Percentiles rank a stretch among this genome's conserved stretches.
Conservation (phyloP, 2,888 invertebrate species). For the Meganola albula region DNA sequence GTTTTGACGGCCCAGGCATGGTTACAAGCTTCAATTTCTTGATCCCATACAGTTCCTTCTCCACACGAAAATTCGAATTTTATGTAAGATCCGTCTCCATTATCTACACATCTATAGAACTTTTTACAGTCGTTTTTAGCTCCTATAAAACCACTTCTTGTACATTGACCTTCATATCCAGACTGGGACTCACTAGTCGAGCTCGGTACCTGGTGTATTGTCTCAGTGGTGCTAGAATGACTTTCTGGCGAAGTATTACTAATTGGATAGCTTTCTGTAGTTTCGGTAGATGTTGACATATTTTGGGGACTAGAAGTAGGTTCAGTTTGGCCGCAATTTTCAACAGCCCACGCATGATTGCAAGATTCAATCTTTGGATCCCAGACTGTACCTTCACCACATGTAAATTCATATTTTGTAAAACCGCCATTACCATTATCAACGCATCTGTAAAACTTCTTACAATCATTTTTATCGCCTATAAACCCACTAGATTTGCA, state of each 20-base stretch:
- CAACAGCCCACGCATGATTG: constrained; percentile 75
- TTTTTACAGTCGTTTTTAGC: constrained; percentile 76
- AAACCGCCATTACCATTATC: constrained; percentile 57
- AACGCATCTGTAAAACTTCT: constrained; percentile 83
- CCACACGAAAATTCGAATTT: constrained; percentile 78
- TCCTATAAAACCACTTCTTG: constrained; percentile 78
- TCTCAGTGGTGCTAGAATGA: constrained; percentile 6
- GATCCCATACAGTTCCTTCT: constrained; percentile 80
- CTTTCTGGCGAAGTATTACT: constrained; percentile 4
- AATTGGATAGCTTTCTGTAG: too few relatives aligned
- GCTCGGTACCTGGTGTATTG: constrained; percentile 7
- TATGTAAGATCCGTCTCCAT: constrained; percentile 60
- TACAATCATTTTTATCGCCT: constrained; percentile 74
- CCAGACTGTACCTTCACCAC: constrained; percentile 80
- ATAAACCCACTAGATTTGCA: constrained; percentile 77
- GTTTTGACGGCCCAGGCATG: constrained; percentile 63
- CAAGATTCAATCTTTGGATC: constrained; percentile 75
- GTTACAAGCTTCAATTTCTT: constrained; percentile 75
- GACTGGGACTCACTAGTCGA: constrained; percentile 8
- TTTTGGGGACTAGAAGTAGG: constrained; percentile 8
- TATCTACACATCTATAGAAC: constrained; percentile 82
- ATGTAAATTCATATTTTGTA: constrained; percentile 73
- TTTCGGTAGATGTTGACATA: constrained; percentile 7
- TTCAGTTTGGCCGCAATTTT: constrained; percentile 30
- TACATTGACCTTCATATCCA: constrained; percentile 21